Conservation (phyloP, 2,797 vertebrate species). For the Onychomys torridus region DNA sequence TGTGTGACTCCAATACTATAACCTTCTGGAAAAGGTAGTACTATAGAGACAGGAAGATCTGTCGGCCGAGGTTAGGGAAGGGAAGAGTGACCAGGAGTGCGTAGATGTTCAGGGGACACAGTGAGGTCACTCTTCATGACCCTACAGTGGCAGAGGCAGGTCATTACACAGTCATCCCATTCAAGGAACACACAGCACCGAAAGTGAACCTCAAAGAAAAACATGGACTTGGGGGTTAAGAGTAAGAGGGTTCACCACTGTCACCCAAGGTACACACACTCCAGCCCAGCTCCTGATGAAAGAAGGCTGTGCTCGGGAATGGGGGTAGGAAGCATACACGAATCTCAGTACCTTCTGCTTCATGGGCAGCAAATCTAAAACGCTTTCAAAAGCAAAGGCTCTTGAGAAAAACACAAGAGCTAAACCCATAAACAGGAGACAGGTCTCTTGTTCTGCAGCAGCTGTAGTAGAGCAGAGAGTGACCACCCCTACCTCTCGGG, state of each 20-base stretch:
- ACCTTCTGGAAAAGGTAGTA: neutral
- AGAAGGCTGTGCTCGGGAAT: neutral
- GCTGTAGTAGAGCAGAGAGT: neutral
- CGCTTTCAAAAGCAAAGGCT: neutral
- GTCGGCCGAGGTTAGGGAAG: neutral
- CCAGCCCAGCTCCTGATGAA: neutral
- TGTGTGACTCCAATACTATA: neutral
- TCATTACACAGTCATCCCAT: neutral
- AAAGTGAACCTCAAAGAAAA: neutral
- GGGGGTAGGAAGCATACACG: neutral
- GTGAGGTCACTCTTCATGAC: neutral
- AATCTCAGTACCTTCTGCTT: neutral
- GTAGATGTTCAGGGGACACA: neutral
- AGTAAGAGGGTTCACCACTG: neutral
- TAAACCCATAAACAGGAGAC: neutral
- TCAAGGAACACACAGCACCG: neutral
- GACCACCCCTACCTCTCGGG: neutral
- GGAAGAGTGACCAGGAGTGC: neutral
- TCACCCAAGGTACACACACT: neutral
- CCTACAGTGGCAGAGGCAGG: neutral
- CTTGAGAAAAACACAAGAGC: neutral
- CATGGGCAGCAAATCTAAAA: neutral
- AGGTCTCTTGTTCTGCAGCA: neutral
- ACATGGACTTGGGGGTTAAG: neutral
- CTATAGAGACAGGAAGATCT: neutral